Percentiles rank a stretch among this genome's conserved stretches.
Evolutionary conservation across 2,888 invertebrate species (phyloP).

Genomic region (Palloptera scutellata): DNA sequence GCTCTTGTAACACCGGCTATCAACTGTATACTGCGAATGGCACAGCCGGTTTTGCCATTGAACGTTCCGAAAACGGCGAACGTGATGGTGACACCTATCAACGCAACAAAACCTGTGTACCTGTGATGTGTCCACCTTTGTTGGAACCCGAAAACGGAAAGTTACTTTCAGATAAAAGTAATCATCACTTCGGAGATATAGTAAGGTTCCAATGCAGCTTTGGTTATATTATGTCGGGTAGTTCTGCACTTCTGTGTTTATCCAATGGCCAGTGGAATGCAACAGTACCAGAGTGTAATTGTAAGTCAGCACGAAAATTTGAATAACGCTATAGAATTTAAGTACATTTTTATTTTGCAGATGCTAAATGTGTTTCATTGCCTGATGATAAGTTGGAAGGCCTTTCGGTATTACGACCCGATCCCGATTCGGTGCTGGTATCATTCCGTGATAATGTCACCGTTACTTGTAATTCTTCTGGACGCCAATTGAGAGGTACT

Average conservation of each 20-base stretch:
- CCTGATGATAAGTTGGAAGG: conserved; percentile 91
- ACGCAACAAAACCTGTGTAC: conserved; percentile 93
- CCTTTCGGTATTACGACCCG: conserved; percentile 77
- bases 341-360: conserved; percentile 62
- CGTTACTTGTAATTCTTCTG: conserved; percentile 79
- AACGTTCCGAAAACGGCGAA: conserved; percentile 83
- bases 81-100: conserved; percentile 89
- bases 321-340: background rate
- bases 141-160: conserved; percentile 85
- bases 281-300: conserved; percentile 90
- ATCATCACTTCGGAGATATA: conserved; percentile 89
- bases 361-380: conserved; percentile 88
- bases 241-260: conserved; percentile 84
- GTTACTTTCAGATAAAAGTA: conserved; percentile 79
- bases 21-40: conserved; percentile 88
- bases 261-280: conserved; percentile 95
- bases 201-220: conserved; percentile 93
- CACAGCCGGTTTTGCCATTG: conserved; percentile 86
- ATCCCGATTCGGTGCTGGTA: conserved; percentile 83
- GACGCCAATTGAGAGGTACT: conserved; percentile 81
- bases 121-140: conserved; percentile 85
- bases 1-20: conserved; percentile 90
- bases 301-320: conserved; percentile 68
- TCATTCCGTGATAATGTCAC: conserved; percentile 92
- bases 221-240: conserved; percentile 91